Evolutionary conservation across 2,888 invertebrate genomes (phyloP).

Genomic region (Ennomos fuscantarius): DNA sequence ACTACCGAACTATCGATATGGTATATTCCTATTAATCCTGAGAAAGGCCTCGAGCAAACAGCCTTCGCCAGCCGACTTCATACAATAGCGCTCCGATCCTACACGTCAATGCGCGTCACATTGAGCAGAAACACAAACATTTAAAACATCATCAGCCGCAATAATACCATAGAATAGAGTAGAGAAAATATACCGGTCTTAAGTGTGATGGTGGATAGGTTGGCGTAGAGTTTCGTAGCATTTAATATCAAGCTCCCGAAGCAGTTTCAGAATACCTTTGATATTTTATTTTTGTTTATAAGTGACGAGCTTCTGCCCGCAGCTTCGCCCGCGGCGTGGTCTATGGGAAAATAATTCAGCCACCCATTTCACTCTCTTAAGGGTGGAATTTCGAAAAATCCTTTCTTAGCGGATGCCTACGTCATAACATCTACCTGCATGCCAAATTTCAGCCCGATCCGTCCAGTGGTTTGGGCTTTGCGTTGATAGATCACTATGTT

Average conservation of each 20-base stretch:
- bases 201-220: background rate
- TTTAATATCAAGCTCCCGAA: background rate
- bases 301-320: too few species aligned
- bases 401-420: too few species aligned
- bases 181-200: slow-evolving; percentile 6
- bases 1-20: slow-evolving; percentile 6
- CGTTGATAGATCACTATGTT: too few species aligned
- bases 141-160: slow-evolving; percentile 77
- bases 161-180: slow-evolving; percentile 49
- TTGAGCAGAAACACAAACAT: slow-evolving; percentile 83
- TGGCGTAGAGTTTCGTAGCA: slow-evolving; percentile 8
- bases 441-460: too few species aligned
- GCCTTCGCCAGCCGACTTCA: slow-evolving; percentile 61
- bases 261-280: too few species aligned
- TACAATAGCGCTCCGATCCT: slow-evolving; percentile 68
- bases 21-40: slow-evolving; percentile 43
- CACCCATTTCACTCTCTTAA: too few species aligned
- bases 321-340: too few species aligned
- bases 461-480: too few species aligned
- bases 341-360: too few species aligned
- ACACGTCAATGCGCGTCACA: slow-evolving; percentile 75
- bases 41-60: slow-evolving; percentile 68
- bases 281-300: too few species aligned
- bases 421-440: too few species aligned
- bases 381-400: too few species aligned